Conservation (phyloP, 2,113 vertebrate species). For the Procapra przewalskii region DNA sequence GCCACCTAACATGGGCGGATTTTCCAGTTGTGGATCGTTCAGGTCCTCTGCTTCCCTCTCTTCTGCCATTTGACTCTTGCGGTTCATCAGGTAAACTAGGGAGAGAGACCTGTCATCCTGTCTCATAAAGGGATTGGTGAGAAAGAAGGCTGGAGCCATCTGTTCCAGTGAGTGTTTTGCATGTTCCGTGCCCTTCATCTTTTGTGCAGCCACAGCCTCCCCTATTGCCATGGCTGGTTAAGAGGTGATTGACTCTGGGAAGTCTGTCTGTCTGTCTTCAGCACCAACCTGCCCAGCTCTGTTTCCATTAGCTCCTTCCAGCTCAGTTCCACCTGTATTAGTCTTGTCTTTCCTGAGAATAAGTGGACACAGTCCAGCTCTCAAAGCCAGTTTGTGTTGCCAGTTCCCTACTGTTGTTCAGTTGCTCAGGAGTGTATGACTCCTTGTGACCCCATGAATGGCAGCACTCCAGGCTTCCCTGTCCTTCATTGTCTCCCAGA, state of each 20-base stretch:
- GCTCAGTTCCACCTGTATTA: background rate
- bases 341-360: background rate
- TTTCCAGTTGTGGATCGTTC: background rate
- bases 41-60: background rate
- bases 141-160: background rate
- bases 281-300: background rate
- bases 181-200: background rate
- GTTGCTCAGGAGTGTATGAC: background rate
- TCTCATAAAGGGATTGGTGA: background rate
- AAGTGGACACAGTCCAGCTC: background rate
- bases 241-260: background rate
- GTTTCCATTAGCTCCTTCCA: background rate
- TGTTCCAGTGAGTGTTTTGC: background rate
- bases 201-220: background rate
- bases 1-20: rapidly evolving
- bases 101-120: background rate
- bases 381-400: background rate
- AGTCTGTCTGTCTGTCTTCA: background rate
- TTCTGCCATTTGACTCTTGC: background rate
- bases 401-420: background rate
- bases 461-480: background rate
- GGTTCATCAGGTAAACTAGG: background rate
- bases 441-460: background rate
- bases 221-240: rapidly evolving
- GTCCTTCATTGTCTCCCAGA: background rate